Evolutionary conservation across 2,113 vertebrate species (phyloP).

Genomic region (Oncorhynchus mykiss): DNA sequence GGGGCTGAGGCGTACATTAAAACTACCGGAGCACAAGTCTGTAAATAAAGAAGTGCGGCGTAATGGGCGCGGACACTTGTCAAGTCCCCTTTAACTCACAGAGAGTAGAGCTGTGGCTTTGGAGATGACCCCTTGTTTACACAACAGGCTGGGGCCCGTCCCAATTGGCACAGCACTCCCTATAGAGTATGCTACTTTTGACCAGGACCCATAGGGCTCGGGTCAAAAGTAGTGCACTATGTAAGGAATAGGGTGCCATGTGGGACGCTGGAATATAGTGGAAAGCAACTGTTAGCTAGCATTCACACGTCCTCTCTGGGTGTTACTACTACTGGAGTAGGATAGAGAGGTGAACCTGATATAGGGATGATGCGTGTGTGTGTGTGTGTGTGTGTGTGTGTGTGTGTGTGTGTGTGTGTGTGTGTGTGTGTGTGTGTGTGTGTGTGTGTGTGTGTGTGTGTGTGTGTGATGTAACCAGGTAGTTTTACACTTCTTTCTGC

Average conservation of each 20-base stretch:
- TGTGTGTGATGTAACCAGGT: conserved; percentile 2
- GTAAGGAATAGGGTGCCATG: no score
- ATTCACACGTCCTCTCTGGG: conserved; percentile 34
- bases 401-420: neutral
- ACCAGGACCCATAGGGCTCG: no score
- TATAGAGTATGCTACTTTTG: no score
- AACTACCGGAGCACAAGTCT: conserved; percentile 57
- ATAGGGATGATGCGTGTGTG: no score
- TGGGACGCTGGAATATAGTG: no score
- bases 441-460: no score
- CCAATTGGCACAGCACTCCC: no score
- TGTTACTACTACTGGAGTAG: neutral
- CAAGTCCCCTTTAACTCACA: conserved; percentile 66
- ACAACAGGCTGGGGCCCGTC: conserved; percentile 2
- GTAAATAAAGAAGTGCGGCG: conserved; percentile 51
- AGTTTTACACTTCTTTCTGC: conserved; percentile 1
- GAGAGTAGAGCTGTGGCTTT: conserved; percentile 25
- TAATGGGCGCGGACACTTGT: conserved; percentile 76
- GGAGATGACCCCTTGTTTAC: conserved; percentile 62
- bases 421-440: no score
- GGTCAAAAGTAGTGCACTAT: no score
- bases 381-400: no score
- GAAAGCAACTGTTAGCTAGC: conserved; percentile 6
- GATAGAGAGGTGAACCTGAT: neutral
- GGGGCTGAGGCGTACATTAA: conserved; percentile 43